These are phyloP conservation scores for Hippocampus comes DNA, from an alignment of 2,113 vertebrate species.

Conservation along the genomic window DNA sequence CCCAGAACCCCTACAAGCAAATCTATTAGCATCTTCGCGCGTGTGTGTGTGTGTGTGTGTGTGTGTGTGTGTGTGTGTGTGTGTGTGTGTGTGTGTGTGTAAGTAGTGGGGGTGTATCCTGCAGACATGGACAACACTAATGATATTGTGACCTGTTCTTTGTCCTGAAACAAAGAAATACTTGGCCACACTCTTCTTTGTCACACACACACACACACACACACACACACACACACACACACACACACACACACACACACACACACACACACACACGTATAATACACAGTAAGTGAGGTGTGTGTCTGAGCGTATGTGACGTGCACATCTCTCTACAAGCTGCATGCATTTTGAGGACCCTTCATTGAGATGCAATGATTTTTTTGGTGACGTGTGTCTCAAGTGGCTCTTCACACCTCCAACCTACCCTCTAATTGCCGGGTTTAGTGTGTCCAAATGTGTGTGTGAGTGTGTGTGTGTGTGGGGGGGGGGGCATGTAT, in stretches of 20 bases:
- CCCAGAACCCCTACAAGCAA: slow-evolving; percentile 1
- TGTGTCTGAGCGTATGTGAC: slow-evolving; percentile 28
- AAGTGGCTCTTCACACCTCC: slow-evolving; percentile 57
- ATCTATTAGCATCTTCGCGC: slow-evolving; percentile 8
- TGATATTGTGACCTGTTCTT: slow-evolving; percentile 46
- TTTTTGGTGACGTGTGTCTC: slow-evolving; percentile 46
- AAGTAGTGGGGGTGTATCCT: slow-evolving; percentile 1
- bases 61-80: slow-evolving; percentile 10
- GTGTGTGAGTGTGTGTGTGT: slow-evolving; percentile 10
- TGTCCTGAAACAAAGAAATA: slow-evolving; percentile 56
- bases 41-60: slow-evolving; percentile 18
- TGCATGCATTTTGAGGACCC: slow-evolving; percentile 48
- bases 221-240: slow-evolving; percentile 32
- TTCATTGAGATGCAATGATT: slow-evolving; percentile 65
- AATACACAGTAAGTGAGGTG: slow-evolving; percentile 1
- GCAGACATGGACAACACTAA: not conserved
- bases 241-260: slow-evolving; percentile 30
- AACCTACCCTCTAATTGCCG: slow-evolving; percentile 28
- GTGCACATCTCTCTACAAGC: slow-evolving; percentile 48
- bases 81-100: slow-evolving; percentile 10
- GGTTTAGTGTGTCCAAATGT: slow-evolving; percentile 13
- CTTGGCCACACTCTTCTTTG: slow-evolving; percentile 30
- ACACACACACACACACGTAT: slow-evolving; percentile 26
- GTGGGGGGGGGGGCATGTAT: not conserved
- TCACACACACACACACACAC: slow-evolving; percentile 28